These are phyloP conservation scores for Thecocarcelia acutangulata DNA, from an alignment of 2,888 invertebrate species.

Conservation along the genomic window DNA sequence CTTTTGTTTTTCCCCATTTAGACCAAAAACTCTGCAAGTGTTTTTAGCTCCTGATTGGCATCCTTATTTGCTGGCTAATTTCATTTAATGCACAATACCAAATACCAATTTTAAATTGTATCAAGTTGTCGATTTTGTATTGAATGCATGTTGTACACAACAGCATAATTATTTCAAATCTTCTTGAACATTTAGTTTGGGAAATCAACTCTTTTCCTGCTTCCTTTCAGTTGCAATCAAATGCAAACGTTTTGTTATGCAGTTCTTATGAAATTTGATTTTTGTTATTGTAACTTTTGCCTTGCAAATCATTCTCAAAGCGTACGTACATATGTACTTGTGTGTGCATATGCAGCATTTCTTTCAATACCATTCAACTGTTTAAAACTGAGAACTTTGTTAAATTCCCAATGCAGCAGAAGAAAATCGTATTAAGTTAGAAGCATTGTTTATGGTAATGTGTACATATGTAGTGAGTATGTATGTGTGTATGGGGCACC, in stretches of 20 bases:
- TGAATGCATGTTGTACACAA: background rate
- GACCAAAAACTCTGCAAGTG: background rate
- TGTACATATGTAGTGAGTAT: background rate
- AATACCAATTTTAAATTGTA: background rate
- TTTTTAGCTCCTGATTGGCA: background rate
- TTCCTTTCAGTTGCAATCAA: conserved; percentile 23
- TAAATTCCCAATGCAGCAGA: conserved; percentile 32
- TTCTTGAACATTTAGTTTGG: conserved; percentile 62
- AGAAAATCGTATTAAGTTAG: conserved; percentile 40
- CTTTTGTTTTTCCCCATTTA: too few relatives aligned
- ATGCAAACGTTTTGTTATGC: conserved; percentile 27
- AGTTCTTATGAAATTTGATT: conserved; percentile 47
- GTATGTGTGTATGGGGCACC: background rate
- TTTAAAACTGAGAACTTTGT: conserved; percentile 28
- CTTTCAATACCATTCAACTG: background rate
- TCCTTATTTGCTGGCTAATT: background rate
- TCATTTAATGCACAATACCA: conserved; percentile 13
- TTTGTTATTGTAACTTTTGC: conserved; percentile 11
- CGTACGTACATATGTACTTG: too few relatives aligned
- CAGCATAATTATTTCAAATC: conserved; percentile 55
- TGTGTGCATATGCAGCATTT: too few relatives aligned
- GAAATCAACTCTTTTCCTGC: conserved; percentile 34
- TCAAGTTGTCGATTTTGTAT: conserved; percentile 1
- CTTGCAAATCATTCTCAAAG: background rate
- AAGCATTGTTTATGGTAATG: conserved; percentile 44